Conservation (phyloP, 2,797 vertebrate species). For the Huso huso region DNA sequence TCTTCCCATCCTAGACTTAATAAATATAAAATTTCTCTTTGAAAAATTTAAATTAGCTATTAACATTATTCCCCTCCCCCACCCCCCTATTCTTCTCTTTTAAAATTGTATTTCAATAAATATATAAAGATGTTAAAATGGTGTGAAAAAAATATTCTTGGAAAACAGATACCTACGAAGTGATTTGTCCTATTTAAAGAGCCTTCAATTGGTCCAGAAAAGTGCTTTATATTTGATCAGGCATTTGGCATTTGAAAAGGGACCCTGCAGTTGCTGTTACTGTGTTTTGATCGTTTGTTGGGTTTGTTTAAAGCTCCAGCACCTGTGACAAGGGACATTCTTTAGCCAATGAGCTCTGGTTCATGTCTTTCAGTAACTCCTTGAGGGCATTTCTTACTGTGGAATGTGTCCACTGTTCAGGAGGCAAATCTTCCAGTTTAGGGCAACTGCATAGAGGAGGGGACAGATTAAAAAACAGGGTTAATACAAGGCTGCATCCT, state of each 20-base stretch:
- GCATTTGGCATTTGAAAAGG: conserved; percentile 12
- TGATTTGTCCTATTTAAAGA: background rate
- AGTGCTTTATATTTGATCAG: conserved; percentile 43
- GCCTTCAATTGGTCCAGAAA: background rate
- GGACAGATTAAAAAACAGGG: conserved; percentile 29
- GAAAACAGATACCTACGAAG: no score
- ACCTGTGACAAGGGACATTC: conserved; percentile 89
- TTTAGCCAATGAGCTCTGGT: conserved; percentile 94
- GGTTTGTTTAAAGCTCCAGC: conserved; percentile 28
- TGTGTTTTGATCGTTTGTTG: background rate
- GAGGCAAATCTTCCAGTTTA: conserved; percentile 88
- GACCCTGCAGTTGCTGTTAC: background rate
- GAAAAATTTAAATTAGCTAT: background rate
- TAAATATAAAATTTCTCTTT: conserved; percentile 7
- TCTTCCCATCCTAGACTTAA: conserved; percentile 39
- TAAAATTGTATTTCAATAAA: no score
- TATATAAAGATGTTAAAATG: no score
- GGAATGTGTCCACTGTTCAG: conserved; percentile 92
- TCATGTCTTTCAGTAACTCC: conserved; percentile 94
- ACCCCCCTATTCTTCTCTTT: no score
- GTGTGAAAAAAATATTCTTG: no score
- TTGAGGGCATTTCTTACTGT: conserved; percentile 91
- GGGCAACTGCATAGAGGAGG: conserved; percentile 67
- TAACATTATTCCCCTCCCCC: no score
- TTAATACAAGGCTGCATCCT: conserved; percentile 73